Evolutionary conservation across 2,888 invertebrate species (phyloP), one percentile per base, ranked within the genome.

Genomic region (Brenthis daphne): DNA sequence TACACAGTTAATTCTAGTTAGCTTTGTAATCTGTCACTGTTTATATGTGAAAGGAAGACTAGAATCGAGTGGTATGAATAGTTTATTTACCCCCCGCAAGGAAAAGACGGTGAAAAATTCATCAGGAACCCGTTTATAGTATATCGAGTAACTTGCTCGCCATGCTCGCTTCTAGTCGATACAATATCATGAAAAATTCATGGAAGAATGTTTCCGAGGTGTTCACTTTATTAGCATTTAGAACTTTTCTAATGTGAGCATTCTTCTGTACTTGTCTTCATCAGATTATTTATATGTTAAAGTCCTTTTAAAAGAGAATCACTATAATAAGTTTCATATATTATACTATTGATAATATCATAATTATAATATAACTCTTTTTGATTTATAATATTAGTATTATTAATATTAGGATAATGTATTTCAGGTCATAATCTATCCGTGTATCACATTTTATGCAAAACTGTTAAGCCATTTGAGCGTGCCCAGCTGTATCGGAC

Each of bases 121-220:
- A 56, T 61, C 24, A 61, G 43, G 63, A 70, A 70, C 70, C 57
- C 53, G 53, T 43, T 43, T 33, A 33, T 55, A 13, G 48, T 63
- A 37, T 67, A 47, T 29, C 53, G 61, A 56, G 63, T 50, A 14
- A 37, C 24, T 55, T 33, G 43, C 16, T 24, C 56, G 54, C 69
- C 61, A 64, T 67, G 65, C 71, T 68, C 58, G 54, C 72, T 75
- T 70, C 70, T 64, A 73, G 70, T 73, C 69, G 71, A 71, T 73
- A 70, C 64, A 71, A 73, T 60, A 67, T 69, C 75, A 73, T 76
- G 75, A 74, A 76, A 74, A 67, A 75, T 76, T 75, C 73, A 76
- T 75, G 66, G 57, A 65, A 67, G 71, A 64, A 68, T 68, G 69
- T 71, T 71, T 54, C 60, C 64, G 64, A 65, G 67, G 64, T 63